Conservation (phyloP, 2,113 vertebrate genomes). For the Struthidea cinerea region DNA sequence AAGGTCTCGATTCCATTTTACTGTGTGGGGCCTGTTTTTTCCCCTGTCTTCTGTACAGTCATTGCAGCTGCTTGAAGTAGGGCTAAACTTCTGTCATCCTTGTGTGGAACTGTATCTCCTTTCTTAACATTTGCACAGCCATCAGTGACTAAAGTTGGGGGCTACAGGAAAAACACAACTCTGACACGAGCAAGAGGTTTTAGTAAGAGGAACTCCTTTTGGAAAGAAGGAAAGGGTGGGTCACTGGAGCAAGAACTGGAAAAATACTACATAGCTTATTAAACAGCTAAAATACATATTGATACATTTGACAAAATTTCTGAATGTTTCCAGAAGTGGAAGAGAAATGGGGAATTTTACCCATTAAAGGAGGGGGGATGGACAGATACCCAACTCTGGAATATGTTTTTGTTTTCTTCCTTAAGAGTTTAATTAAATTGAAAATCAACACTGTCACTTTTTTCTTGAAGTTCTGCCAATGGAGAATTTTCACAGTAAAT, state of each 20-base stretch:
- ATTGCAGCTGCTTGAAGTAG: neutral
- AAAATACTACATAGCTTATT: neutral
- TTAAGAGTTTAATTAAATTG: neutral
- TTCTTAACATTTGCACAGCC: rapidly evolving
- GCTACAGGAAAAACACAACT: neutral
- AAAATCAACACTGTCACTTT: neutral
- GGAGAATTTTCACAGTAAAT: neutral
- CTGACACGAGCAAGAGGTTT: neutral
- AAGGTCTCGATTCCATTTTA: neutral
- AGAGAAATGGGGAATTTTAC: neutral
- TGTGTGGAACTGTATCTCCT: neutral
- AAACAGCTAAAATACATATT: neutral
- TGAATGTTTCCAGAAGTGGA: neutral
- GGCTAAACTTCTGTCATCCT: neutral
- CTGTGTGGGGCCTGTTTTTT: neutral
- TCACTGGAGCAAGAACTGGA: neutral
- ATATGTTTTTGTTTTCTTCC: neutral
- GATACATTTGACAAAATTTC: neutral
- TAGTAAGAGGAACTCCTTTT: neutral
- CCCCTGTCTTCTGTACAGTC: neutral
- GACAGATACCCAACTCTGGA: neutral
- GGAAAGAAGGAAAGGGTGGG: neutral
- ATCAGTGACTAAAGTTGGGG: neutral
- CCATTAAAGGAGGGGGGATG: neutral
- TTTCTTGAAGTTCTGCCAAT: neutral